Base-by-base conservation (phyloP, 2,797 vertebrate genomes). In the Leptoclinus maculatus region DNA sequence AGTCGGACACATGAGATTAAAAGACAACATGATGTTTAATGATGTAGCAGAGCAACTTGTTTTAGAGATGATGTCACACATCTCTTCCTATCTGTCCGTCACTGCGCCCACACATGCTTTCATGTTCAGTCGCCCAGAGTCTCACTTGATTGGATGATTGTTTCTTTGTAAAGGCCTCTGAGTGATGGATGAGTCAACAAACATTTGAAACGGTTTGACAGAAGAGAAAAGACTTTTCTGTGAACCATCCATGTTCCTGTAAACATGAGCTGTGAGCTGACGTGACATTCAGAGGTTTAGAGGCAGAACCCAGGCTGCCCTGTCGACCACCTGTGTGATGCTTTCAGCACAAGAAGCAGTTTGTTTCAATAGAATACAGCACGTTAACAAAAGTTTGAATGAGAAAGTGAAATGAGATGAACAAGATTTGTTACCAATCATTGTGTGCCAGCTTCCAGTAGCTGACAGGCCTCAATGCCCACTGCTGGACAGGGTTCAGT, bases 381-480 rank as follows among this genome's bases (percentile, higher is more conserved):
- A 32, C 4, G 0, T 19, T 5, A 27, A 8, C 2, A 25, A 32
- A 36, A 14, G 14, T 29, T 7, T 39, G 13, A 11, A 29, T 51
- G n/a, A n/a, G n/a, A n/a, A n/a, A n/a, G n/a, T 62, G 16, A 14
- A 62, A 39, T 53, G 6, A 39, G 23, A 43, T 29, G 9, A 66
- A 14, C 32, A n/a, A 12, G n/a, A 45, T 65, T 57, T 62, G n/a
- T 45, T 16, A 25, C 7, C 7, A 25, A 25, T 36, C 3, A 9
- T 27, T 47, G 21, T 59, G 53, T n/a, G 6, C 17, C 14, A 34
- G 12, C 47, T 32, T 34, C 65, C 17, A 36, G 47, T 8, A 17
- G 21, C 32, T 64, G 64, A 45, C n/a, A 54, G 14, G 5, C 66
- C 66, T 71, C 19, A 66, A 75, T 29, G 12, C 19, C 32, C 41